A percentile compares a stretch with the other conserved stretches of the same genome.
These are phyloP conservation scores for Aramus guarauna DNA, from an alignment of 2,113 vertebrate species.

Conservation along the genomic window DNA sequence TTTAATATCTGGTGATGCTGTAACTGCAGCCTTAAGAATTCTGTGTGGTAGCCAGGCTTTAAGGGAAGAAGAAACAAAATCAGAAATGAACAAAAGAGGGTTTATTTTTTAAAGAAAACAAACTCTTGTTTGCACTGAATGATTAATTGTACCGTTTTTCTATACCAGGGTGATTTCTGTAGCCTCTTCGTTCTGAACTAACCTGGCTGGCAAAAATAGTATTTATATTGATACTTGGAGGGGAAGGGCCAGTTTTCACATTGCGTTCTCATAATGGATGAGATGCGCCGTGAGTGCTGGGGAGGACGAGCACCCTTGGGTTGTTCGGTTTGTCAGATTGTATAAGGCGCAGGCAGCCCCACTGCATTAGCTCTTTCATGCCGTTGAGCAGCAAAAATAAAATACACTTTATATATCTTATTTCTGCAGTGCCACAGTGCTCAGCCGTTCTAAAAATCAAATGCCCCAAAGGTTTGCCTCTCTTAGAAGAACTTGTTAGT, in stretches of 20 bases:
- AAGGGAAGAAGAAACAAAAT: neutral
- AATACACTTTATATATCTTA: neutral
- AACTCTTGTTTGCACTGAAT: neutral
- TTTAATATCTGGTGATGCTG: neutral
- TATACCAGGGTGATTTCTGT: neutral
- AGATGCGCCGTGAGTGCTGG: slow-evolving; percentile 33
- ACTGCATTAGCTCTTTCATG: neutral
- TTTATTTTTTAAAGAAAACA: neutral
- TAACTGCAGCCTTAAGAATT: neutral
- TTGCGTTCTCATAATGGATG: neutral
- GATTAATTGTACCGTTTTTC: neutral
- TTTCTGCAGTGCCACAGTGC: neutral
- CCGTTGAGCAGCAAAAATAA: slow-evolving; percentile 42
- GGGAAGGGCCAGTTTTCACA: slow-evolving; percentile 49
- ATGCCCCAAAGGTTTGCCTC: slow-evolving; percentile 24
- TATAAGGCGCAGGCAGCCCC: slow-evolving; percentile 37
- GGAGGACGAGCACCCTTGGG: slow-evolving; percentile 45
- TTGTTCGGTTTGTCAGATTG: slow-evolving; percentile 37
- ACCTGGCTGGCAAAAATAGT: neutral
- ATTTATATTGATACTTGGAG: neutral
- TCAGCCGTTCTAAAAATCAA: neutral
- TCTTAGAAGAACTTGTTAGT: neutral
- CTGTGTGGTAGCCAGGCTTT: neutral
- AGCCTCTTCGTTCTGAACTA: neutral
- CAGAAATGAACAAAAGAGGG: neutral